Percentiles rank a stretch among this genome's conserved stretches.
Evolutionary conservation across 2,888 invertebrate genomes (phyloP).

Genomic region (Chrysolina oricalcia): DNA sequence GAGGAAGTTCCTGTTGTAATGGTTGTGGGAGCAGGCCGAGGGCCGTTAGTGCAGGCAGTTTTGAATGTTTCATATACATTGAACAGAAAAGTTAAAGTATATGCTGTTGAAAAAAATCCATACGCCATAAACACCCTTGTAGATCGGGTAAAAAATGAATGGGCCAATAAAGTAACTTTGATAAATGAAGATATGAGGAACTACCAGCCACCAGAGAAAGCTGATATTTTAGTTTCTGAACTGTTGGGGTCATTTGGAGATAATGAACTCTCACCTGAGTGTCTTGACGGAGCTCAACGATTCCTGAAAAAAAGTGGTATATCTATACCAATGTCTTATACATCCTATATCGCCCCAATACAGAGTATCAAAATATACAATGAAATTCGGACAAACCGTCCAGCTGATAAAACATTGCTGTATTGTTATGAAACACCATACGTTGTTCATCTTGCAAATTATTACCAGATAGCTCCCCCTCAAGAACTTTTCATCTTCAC

Average conservation of each 20-base stretch:
- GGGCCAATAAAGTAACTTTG: conserved; percentile 85
- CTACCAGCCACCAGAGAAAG: conserved; percentile 86
- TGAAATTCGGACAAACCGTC: conserved; percentile 77
- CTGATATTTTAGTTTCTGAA: conserved; percentile 97
- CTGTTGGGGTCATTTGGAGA: conserved; percentile 92
- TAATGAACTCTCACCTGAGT: conserved; percentile 98
- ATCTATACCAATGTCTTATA: conserved; percentile 92
- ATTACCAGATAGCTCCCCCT: conserved; percentile 83
- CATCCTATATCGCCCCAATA: conserved; percentile 93
- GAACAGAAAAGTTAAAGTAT: conserved; percentile 81
- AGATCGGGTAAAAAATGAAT: conserved; percentile 84
- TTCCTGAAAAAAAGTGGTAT: conserved; percentile 91
- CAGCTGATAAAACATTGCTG: conserved; percentile 73
- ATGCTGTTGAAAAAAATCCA: conserved; percentile 98
- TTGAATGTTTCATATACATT: conserved; percentile 84
- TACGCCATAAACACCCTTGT: conserved; percentile 92
- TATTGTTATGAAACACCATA: conserved; percentile 87
- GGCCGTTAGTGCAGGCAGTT: conserved; percentile 93
- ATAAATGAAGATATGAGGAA: conserved; percentile 91
- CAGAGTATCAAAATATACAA: conserved; percentile 91
- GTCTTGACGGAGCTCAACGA: conserved; percentile 93
- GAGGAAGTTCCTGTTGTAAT: conserved; percentile 73
- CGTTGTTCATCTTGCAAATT: conserved; percentile 93
- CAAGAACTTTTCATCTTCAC: conserved; percentile 87
- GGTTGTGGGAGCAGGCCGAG: conserved; percentile 82